phyloP scores from a whole-genome alignment of 2,888 invertebrate species.

The Epinotia ramella region DNA sequence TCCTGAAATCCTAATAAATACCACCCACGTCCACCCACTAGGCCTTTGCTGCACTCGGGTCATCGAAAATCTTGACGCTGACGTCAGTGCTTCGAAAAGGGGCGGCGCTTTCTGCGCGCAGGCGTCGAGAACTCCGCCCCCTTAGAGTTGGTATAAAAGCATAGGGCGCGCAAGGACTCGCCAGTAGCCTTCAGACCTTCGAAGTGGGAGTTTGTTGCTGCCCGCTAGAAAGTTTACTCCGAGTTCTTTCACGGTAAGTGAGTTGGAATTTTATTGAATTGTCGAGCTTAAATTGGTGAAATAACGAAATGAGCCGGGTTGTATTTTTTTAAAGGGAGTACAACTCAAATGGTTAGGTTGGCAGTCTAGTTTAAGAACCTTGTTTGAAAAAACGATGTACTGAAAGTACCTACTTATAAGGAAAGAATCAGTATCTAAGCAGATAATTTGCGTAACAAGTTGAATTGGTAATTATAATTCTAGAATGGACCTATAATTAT shows the following conservation, averaged over 20 bases:
- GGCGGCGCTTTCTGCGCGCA: slow-evolving; percentile 65
- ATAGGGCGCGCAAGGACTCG: slow-evolving; percentile 48
- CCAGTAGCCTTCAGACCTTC: slow-evolving; percentile 54
- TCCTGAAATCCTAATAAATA: background rate
- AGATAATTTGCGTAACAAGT: too few relatives aligned
- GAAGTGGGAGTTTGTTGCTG: slow-evolving; percentile 56
- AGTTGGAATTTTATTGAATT: slow-evolving; percentile 30
- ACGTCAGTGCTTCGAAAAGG: slow-evolving; percentile 65
- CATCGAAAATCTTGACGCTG: slow-evolving; percentile 46
- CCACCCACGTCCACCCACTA: background rate
- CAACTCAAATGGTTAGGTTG: too few relatives aligned
- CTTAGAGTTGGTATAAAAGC: slow-evolving; percentile 69
- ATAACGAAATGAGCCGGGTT: background rate
- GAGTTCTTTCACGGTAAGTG: slow-evolving; percentile 73
- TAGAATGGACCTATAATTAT: too few relatives aligned
- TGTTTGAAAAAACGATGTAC: too few relatives aligned
- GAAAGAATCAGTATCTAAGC: background rate
- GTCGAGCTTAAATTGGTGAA: background rate
- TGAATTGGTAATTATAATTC: too few relatives aligned
- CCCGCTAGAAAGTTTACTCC: slow-evolving; percentile 70
- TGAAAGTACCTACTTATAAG: too few relatives aligned
- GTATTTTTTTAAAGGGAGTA: background rate
- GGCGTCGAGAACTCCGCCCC: slow-evolving; percentile 70
- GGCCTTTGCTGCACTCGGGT: slow-evolving; percentile 7
- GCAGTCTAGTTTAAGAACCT: too few relatives aligned